Conservation (phyloP, 2,888 invertebrate species). For the Caenorhabditis parvicauda region DNA sequence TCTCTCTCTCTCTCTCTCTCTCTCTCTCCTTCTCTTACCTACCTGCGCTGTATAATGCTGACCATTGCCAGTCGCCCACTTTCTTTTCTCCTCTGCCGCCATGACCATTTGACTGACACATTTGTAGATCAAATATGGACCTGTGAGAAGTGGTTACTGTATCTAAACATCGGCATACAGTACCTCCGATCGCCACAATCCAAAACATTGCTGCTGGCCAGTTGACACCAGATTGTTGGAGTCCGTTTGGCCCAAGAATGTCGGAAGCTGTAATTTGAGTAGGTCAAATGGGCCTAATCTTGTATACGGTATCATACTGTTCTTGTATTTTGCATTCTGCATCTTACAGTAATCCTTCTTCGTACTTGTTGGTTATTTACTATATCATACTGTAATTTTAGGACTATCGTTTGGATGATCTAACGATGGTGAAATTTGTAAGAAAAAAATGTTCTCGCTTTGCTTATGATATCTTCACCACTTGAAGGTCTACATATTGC, state of each 20-base stretch:
- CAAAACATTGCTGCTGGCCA: constrained; percentile 90
- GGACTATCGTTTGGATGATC: too few relatives aligned
- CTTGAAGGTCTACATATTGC: too few relatives aligned
- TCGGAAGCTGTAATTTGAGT: constrained; percentile 33
- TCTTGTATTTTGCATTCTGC: too few relatives aligned
- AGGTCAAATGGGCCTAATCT: too few relatives aligned
- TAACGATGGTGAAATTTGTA: too few relatives aligned
- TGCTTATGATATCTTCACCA: too few relatives aligned
- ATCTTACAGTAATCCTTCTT: too few relatives aligned
- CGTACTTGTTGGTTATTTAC: too few relatives aligned
- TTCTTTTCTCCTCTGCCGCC: constrained; percentile 51
- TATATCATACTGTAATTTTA: too few relatives aligned
- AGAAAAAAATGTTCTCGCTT: too few relatives aligned
- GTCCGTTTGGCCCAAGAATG: constrained; percentile 27
- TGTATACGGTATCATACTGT: too few relatives aligned
- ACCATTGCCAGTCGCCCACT: constrained; percentile 67
- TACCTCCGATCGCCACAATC: constrained; percentile 78
- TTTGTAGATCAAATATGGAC: constrained; percentile 86
- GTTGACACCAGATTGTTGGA: constrained; percentile 49
- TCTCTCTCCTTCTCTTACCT: too few relatives aligned
- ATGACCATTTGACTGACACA: constrained; percentile 70
- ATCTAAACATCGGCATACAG: neutral
- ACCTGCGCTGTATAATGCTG: constrained; percentile 66
- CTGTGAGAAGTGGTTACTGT: neutral
- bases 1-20: neutral